Conservation (phyloP, 2,888 invertebrate species). For the Heliconius ethilla region DNA sequence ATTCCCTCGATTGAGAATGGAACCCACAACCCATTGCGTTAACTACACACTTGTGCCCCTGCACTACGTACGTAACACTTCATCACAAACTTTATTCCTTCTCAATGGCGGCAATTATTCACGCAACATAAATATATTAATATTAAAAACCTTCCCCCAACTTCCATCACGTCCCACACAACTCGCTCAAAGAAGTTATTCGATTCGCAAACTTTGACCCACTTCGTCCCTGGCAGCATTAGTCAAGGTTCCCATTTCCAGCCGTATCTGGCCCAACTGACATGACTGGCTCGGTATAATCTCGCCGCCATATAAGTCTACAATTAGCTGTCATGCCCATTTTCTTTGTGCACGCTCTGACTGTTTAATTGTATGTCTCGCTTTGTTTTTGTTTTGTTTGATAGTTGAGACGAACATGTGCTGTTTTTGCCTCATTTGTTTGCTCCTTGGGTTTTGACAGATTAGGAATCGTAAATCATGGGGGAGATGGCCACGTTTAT, state of each 20-base stretch:
- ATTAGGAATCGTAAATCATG: conserved; percentile 30
- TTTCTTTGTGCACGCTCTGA: conserved; percentile 66
- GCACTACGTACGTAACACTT: no score
- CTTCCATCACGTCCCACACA: conserved; percentile 10
- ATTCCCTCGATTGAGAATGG: no score
- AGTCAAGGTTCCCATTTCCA: conserved; percentile 75
- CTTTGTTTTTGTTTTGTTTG: conserved; percentile 49
- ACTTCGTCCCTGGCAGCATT: conserved; percentile 59
- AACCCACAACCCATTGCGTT: no score
- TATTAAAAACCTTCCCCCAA: conserved; percentile 17
- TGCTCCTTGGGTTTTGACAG: conserved; percentile 34
- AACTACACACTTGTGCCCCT: no score
- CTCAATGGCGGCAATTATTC: neutral
- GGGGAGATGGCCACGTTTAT: neutral
- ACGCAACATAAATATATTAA: neutral
- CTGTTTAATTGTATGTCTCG: conserved; percentile 61
- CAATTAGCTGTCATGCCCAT: conserved; percentile 72
- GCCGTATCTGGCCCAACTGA: conserved; percentile 62
- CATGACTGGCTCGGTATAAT: conserved; percentile 67
- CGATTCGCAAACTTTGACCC: conserved; percentile 54
- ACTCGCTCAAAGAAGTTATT: conserved; percentile 32
- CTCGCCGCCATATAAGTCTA: conserved; percentile 68
- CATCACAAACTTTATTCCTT: neutral
- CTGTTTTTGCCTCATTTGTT: conserved; percentile 36
- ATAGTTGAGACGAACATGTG: conserved; percentile 40